A percentile compares a stretch with the other conserved stretches of the same genome.
phyloP scores from a whole-genome alignment of 1,140 invertebrate species.

The Drosophila seguyi region DNA sequence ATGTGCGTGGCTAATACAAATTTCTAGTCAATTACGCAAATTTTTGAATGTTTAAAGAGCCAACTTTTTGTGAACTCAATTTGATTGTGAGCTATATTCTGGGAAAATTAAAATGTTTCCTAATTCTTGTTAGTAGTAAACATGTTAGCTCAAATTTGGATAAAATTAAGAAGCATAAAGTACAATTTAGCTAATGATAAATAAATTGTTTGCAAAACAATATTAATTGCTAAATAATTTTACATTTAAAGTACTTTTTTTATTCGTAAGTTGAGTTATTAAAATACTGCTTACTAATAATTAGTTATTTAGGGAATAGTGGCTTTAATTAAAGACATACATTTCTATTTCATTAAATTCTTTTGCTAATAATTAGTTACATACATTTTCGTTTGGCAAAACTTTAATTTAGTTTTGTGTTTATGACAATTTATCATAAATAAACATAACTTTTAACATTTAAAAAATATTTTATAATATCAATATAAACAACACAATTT shows the following conservation, averaged over 20 bases:
- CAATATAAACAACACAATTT: neutral
- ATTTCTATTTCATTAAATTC: neutral
- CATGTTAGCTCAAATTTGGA: slow-evolving; percentile 10
- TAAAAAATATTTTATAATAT: no score
- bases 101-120: slow-evolving; percentile 18
- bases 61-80: slow-evolving; percentile 37
- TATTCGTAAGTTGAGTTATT: neutral
- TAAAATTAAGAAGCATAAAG: neutral
- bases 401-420: neutral
- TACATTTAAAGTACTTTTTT: neutral
- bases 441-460: neutral
- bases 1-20: slow-evolving; percentile 46
- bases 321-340: neutral
- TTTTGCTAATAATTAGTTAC: neutral
- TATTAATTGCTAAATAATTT: neutral
- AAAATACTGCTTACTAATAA: neutral
- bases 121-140: slow-evolving; percentile 27
- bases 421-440: no score
- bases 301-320: no score
- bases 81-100: slow-evolving; percentile 21
- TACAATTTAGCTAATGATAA: neutral
- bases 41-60: slow-evolving; percentile 51
- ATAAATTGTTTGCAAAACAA: slow-evolving; percentile 3
- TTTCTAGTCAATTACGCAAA: slow-evolving; percentile 59
- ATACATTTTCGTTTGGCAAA: no score